These are phyloP conservation scores for Campoplex nolae DNA, from an alignment of 2,888 invertebrate species.

Conservation along the genomic window DNA sequence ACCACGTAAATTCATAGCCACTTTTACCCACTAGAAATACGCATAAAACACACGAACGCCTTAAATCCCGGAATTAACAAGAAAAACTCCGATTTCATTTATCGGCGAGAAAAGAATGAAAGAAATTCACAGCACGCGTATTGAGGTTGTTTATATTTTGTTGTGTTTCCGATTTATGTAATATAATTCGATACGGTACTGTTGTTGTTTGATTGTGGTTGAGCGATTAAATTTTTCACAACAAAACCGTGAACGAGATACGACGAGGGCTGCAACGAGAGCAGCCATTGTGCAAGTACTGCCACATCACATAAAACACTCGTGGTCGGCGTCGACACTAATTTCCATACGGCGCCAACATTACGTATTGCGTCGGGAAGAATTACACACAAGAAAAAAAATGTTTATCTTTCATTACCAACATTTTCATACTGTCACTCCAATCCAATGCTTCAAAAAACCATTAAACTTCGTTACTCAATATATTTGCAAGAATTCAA, in stretches of 20 bases:
- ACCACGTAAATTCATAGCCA: conserved; percentile 30
- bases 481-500: neutral
- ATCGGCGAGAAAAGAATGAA: neutral
- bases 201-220: conserved; percentile 7
- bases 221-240: conserved; percentile 49
- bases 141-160: neutral
- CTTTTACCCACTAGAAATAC: conserved; percentile 9
- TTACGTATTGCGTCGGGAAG: neutral
- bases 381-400: neutral
- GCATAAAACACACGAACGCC: conserved; percentile 39
- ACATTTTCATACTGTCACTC: neutral
- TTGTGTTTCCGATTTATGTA: conserved; percentile 17
- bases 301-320: conserved; percentile 65
- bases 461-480: neutral
- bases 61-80: conserved; percentile 6
- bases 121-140: neutral
- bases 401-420: neutral
- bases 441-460: neutral
- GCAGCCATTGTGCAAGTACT: conserved; percentile 65
- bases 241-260: conserved; percentile 54
- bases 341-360: conserved; percentile 27
- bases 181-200: neutral
- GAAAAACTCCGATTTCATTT: neutral
- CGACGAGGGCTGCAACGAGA: conserved; percentile 57
- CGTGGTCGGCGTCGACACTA: conserved; percentile 59